Conservation (phyloP, 2,797 vertebrate genomes). For the Melanotaenia nigrans region DNA sequence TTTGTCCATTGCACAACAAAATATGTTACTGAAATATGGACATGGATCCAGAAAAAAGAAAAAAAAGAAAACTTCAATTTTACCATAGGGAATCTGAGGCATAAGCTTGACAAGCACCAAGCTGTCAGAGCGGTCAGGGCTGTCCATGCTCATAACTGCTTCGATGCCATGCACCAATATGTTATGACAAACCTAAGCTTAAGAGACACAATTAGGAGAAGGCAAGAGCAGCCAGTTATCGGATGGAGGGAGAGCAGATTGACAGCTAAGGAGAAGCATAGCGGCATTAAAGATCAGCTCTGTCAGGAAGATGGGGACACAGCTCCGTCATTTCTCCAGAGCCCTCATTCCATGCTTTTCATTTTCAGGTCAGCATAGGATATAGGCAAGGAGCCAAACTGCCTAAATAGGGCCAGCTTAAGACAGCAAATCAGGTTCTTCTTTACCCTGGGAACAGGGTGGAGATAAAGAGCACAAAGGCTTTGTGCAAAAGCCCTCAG, state of each 20-base stretch:
- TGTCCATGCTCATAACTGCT: constrained; percentile 58
- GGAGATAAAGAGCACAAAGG: constrained; percentile 55
- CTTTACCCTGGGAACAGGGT: constrained; percentile 57
- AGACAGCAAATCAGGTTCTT: constrained; percentile 53
- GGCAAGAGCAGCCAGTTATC: constrained; percentile 57
- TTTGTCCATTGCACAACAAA: constrained; percentile 34
- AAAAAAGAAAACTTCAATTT: constrained; percentile 23
- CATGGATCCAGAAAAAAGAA: constrained; percentile 31
- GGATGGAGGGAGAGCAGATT: constrained; percentile 59
- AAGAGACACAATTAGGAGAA: constrained; percentile 73
- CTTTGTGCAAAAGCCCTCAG: constrained; percentile 45
- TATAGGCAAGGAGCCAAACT: constrained; percentile 58
- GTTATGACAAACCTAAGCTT: constrained; percentile 72
- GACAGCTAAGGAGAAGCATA: constrained; percentile 69
- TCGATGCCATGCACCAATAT: constrained; percentile 61
- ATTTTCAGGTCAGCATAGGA: constrained; percentile 69
- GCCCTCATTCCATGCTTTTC: constrained; percentile 52
- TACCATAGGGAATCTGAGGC: constrained; percentile 46
- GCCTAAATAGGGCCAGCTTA: constrained; percentile 59
- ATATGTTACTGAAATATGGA: constrained; percentile 48
- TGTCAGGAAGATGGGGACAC: constrained; percentile 61
- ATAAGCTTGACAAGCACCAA: constrained; percentile 55
- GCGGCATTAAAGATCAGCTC: constrained; percentile 69
- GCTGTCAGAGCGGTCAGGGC: constrained; percentile 64
- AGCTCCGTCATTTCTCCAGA: constrained; percentile 63